Evolutionary conservation across 35 echinoderm and acorn worm genomes (phyloP), one percentile per base, ranked within the genome.

Genomic region (Heliocidaris erythrogramma): DNA sequence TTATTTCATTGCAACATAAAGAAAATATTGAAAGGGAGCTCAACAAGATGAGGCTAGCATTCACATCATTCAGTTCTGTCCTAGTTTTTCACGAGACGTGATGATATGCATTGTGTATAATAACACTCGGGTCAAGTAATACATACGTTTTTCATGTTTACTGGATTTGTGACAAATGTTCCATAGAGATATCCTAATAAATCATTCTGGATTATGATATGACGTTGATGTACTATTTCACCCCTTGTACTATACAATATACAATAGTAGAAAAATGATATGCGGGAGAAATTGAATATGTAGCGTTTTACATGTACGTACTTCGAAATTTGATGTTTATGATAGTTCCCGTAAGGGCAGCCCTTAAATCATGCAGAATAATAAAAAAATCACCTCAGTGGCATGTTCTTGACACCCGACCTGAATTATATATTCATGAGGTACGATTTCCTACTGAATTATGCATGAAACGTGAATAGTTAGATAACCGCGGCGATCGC

Each of bases 161-260:
- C 31, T 88, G 86, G 86, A 88, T 88, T 30, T 88, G 86, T 88
- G 29, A 88, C 86, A 88, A 42, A 48, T 88, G 30, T 88, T 88
- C 86, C 30, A 32, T 48, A 69, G 86, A 88, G 9, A 48, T 32
- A 88, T 9, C 30, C 5, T 88, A 32, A 88, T 88, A 88, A 88
- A 88, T 88, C 86, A 42, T 48, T 32, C 30, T 48, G 47, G 86
- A 88, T 87, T 87, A 87, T 21, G 29, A 9, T 88, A 14, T 27
- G 86, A 88, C 86, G 86, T 48, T 42, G 31, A 88, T 21, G 24
- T 69, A 69, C 60, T 69, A 21, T 69, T 69, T 69, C 5, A 69
- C 17, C 60, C 24, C 60, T 69, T 17, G 60, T 17, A 69, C 60
- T 14, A 24, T 21, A 69, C 17, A 60, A 12, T 69, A 18, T 10